Conservation (phyloP, 2,113 vertebrate genomes). For the Azemiops feae region DNA sequence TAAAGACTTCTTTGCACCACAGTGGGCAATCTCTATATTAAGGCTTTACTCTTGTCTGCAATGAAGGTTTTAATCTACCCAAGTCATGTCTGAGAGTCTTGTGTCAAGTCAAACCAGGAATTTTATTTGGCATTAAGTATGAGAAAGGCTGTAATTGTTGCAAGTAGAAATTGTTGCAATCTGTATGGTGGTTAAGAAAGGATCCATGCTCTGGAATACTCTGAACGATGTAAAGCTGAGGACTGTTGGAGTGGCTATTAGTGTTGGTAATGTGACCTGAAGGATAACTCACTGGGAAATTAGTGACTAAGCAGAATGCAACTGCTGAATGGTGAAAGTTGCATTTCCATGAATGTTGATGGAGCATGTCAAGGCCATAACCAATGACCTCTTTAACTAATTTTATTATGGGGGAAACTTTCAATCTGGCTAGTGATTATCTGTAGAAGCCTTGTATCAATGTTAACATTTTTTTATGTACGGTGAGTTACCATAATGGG, state of each 20-base stretch:
- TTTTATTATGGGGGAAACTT: neutral
- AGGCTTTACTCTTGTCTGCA: neutral
- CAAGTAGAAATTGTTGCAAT: neutral
- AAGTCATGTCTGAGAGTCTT: neutral
- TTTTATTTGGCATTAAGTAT: neutral
- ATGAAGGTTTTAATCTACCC: neutral
- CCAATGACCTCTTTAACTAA: neutral
- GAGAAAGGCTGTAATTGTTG: neutral
- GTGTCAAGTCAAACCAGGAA: neutral
- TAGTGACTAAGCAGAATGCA: neutral
- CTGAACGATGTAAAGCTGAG: neutral
- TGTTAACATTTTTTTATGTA: neutral
- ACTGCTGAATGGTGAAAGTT: neutral
- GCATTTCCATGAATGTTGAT: neutral
- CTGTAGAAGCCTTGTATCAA: neutral
- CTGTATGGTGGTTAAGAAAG: neutral
- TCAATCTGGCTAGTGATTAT: neutral
- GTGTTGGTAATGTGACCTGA: neutral
- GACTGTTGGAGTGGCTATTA: neutral
- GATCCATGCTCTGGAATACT: neutral
- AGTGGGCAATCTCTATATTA: neutral
- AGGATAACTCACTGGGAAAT: neutral
- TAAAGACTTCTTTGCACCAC: neutral
- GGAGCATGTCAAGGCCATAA: neutral
- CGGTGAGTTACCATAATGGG: neutral